Evolutionary conservation across 1,140 invertebrate species (phyloP).

Genomic region (Drosophila trapezifrons): DNA sequence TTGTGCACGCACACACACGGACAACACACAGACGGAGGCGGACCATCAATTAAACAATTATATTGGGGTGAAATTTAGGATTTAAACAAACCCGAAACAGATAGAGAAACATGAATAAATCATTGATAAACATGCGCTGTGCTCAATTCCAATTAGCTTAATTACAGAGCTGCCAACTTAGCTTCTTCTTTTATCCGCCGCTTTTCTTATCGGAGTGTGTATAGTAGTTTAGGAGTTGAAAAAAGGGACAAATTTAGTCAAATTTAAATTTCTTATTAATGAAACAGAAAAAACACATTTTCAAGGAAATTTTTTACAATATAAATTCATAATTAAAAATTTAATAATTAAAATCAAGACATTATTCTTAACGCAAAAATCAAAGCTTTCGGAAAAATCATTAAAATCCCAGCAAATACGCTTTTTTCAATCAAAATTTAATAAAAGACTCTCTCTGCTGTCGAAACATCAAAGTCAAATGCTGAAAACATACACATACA

Average conservation of each 20-base stretch:
- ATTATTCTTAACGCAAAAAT: not conserved
- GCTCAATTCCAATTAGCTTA: conserved; percentile 42
- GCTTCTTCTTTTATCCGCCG: not conserved
- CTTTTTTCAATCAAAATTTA: conserved; percentile 64
- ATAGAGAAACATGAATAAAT: conserved; percentile 44
- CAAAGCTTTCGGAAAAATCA: not conserved
- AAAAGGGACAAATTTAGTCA: too few relatives aligned
- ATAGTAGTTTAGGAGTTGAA: too few relatives aligned
- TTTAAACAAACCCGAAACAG: conserved; percentile 20
- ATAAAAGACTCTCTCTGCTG: conserved; percentile 51
- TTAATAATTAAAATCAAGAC: not conserved
- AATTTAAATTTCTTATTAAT: too few relatives aligned
- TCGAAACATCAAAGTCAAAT: conserved; percentile 67
- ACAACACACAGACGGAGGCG: conserved; percentile 18
- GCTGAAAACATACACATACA: conserved; percentile 18
- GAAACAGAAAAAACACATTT: too few relatives aligned
- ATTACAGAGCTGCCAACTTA: conserved; percentile 20
- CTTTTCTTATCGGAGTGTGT: conserved; percentile 9
- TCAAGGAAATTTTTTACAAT: too few relatives aligned
- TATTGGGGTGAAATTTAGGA: conserved; percentile 31
- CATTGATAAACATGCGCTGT: conserved; percentile 49
- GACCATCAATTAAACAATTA: conserved; percentile 72
- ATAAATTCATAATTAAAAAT: too few relatives aligned
- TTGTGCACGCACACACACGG: conserved; percentile 24
- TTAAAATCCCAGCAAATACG: conserved; percentile 40